Conservation (phyloP, 2,797 vertebrate species). For the Xerus rutilus region DNA sequence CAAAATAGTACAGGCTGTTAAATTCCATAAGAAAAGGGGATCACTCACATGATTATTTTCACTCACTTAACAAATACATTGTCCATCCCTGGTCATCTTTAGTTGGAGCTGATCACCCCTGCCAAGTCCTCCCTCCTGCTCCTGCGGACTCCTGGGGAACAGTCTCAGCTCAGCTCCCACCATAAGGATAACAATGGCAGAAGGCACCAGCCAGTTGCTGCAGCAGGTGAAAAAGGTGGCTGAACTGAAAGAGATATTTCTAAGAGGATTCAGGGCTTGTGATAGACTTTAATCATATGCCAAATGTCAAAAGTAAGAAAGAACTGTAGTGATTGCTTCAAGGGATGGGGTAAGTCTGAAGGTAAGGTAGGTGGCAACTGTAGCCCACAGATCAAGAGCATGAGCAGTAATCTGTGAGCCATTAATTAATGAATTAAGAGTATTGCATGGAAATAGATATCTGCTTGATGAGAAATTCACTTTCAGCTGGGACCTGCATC, state of each 20-base stretch:
- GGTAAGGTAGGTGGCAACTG: background rate
- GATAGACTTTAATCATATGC: background rate
- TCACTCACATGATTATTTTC: background rate
- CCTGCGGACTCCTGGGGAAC: background rate
- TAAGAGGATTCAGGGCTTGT: background rate
- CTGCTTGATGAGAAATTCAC: background rate
- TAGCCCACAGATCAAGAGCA: background rate
- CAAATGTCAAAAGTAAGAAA: background rate
- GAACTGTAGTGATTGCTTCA: background rate
- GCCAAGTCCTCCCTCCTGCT: fast-evolving
- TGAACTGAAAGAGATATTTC: background rate
- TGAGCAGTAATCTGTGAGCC: background rate
- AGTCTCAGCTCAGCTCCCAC: background rate
- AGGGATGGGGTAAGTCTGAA: background rate
- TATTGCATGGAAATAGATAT: background rate
- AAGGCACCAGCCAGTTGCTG: background rate
- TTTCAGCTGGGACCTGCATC: background rate
- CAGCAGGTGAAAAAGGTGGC: background rate
- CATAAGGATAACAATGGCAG: background rate
- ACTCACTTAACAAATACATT: background rate
- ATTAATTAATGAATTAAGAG: background rate
- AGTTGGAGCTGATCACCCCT: background rate
- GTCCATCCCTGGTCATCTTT: background rate
- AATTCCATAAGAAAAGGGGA: background rate
- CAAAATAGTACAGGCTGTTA: background rate